Percentiles rank a stretch among this genome's conserved stretches.
phyloP scores from a whole-genome alignment of 2,888 invertebrate genomes.

The Protonemura montana region DNA sequence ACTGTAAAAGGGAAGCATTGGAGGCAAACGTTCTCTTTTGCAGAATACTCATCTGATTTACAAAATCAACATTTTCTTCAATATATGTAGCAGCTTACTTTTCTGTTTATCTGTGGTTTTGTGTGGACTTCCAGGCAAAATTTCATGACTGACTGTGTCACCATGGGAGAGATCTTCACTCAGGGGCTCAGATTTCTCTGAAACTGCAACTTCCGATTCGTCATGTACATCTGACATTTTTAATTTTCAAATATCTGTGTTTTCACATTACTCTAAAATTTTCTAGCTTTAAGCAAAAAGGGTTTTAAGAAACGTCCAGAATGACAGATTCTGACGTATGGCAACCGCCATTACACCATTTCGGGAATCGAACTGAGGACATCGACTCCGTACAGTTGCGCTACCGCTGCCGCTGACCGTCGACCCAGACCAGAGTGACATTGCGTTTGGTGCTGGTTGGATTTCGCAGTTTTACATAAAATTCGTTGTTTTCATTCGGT shows the following conservation, averaged over 20 bases:
- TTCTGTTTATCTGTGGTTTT: constrained; percentile 38
- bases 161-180: not conserved
- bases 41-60: not conserved
- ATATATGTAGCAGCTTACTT: constrained; percentile 7
- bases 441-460: not conserved
- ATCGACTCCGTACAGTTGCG: too few relatives aligned
- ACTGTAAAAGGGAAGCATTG: constrained; percentile 63
- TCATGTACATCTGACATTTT: constrained; percentile 23
- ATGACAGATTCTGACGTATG: too few relatives aligned
- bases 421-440: not conserved
- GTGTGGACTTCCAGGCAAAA: constrained; percentile 7
- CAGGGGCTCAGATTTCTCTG: not conserved
- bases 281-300: too few relatives aligned
- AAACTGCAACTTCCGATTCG: not conserved
- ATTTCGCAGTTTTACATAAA: not conserved
- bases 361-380: too few relatives aligned
- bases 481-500: not conserved
- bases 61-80: not conserved
- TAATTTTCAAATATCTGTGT: not conserved
- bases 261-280: too few relatives aligned
- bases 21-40: not conserved
- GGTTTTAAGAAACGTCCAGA: too few relatives aligned
- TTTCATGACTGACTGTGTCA: not conserved
- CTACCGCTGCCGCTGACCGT: too few relatives aligned
- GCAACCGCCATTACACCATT: too few relatives aligned